Conservation (phyloP, 2,888 invertebrate species). For the Hedya salicella region DNA sequence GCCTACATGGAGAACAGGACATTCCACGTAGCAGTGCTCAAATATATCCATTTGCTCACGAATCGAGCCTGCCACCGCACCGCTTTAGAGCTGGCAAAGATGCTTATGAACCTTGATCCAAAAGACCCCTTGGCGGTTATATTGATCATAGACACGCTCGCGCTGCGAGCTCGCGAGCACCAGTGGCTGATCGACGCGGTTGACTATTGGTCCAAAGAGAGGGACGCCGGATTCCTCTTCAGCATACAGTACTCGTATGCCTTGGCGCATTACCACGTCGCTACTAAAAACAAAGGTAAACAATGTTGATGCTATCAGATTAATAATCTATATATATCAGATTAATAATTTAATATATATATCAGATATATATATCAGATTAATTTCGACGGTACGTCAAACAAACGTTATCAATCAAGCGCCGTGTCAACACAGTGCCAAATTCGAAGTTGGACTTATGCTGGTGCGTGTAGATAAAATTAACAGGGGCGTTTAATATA, state of each 20-base stretch:
- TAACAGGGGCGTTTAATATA: too few relatives aligned
- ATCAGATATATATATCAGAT: too few relatives aligned
- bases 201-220: constrained; percentile 53
- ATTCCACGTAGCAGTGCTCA: constrained; percentile 88
- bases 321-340: too few relatives aligned
- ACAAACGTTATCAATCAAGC: too few relatives aligned
- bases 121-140: constrained; percentile 90
- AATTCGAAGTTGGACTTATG: too few relatives aligned
- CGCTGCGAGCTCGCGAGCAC: constrained; percentile 89
- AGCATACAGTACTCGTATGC: constrained; percentile 68
- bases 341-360: too few relatives aligned
- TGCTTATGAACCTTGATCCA: constrained; percentile 90
- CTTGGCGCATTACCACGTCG: constrained; percentile 63
- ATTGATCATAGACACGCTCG: constrained; percentile 91
- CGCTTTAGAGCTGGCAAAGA: constrained; percentile 93
- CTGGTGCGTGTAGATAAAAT: too few relatives aligned
- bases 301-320: too few relatives aligned
- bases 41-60: constrained; percentile 90
- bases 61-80: constrained; percentile 93
- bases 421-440: too few relatives aligned
- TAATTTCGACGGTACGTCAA: too few relatives aligned
- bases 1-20: constrained; percentile 65
- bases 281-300: constrained; percentile 55
- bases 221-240: constrained; percentile 58
- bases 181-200: constrained; percentile 85